Conservation (phyloP, 2,113 vertebrate genomes). For the Donacobius atricapilla region DNA sequence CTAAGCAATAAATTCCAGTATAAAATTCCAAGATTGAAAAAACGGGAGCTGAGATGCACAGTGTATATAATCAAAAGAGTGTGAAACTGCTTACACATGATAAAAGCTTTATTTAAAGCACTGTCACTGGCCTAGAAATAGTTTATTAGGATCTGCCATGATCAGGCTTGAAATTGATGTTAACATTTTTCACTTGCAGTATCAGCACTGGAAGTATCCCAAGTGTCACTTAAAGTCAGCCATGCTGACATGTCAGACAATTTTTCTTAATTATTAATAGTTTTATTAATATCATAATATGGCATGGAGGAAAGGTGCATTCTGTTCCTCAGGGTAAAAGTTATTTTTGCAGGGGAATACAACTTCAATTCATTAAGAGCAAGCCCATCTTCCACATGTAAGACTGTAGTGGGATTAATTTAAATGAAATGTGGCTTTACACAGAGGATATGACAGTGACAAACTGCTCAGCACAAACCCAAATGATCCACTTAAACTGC, state of each 20-base stretch:
- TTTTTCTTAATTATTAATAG: not conserved
- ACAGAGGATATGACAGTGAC: fast-evolving
- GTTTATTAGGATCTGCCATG: not conserved
- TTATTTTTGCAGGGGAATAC: not conserved
- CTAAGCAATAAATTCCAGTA: not conserved
- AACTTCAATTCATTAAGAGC: not conserved
- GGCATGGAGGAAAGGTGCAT: not conserved
- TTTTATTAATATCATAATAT: not conserved
- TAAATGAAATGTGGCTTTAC: not conserved
- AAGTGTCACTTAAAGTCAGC: not conserved
- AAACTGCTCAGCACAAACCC: not conserved
- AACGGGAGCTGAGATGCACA: not conserved
- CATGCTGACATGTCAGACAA: not conserved
- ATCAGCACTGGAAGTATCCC: not conserved
- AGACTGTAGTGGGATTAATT: not conserved
- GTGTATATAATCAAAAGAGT: not conserved
- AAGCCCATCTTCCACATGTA: not conserved
- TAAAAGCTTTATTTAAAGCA: not conserved
- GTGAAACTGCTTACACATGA: not conserved
- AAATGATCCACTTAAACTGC: not conserved
- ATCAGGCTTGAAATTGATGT: not conserved
- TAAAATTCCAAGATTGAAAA: not conserved
- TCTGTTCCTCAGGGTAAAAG: not conserved
- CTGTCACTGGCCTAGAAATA: not conserved
- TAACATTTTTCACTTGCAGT: not conserved